A percentile compares a stretch with the other conserved stretches of the same genome.
phyloP scores from a whole-genome alignment of 2,888 invertebrate species.

The Clitarchus hookeri region DNA sequence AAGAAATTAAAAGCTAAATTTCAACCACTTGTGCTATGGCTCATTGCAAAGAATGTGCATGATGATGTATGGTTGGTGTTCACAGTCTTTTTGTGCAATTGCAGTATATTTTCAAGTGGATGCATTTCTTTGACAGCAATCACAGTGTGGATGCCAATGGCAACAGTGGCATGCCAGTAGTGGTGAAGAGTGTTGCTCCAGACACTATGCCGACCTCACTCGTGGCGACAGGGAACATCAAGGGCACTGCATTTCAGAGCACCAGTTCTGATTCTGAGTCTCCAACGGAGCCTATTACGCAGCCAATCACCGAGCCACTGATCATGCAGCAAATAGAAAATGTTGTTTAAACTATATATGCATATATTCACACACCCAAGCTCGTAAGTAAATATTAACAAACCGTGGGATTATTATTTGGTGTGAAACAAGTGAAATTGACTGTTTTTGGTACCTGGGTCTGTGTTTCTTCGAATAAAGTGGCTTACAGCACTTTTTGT shows the following conservation, averaged over 20 bases:
- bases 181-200: neutral
- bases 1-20: too few relatives aligned
- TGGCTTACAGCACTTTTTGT: too few relatives aligned
- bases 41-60: too few relatives aligned
- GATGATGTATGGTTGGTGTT: too few relatives aligned
- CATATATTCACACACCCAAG: too few relatives aligned
- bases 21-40: too few relatives aligned
- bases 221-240: neutral
- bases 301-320: conserved; percentile 11
- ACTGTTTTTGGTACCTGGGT: too few relatives aligned
- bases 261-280: conserved; percentile 60
- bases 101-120: neutral
- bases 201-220: neutral
- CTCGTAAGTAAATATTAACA: too few relatives aligned
- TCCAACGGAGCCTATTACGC: conserved; percentile 56
- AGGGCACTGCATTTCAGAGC: conserved; percentile 36
- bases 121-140: neutral
- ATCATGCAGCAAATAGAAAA: neutral
- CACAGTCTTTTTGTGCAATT: too few relatives aligned
- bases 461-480: too few relatives aligned
- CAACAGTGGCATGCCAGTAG: neutral
- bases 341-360: neutral
- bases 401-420: too few relatives aligned
- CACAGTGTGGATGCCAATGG: conserved; percentile 10
- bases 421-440: too few relatives aligned